These are phyloP conservation scores for Syngnathus typhle DNA, from an alignment of 2,113 vertebrate species.

Conservation along the genomic window DNA sequence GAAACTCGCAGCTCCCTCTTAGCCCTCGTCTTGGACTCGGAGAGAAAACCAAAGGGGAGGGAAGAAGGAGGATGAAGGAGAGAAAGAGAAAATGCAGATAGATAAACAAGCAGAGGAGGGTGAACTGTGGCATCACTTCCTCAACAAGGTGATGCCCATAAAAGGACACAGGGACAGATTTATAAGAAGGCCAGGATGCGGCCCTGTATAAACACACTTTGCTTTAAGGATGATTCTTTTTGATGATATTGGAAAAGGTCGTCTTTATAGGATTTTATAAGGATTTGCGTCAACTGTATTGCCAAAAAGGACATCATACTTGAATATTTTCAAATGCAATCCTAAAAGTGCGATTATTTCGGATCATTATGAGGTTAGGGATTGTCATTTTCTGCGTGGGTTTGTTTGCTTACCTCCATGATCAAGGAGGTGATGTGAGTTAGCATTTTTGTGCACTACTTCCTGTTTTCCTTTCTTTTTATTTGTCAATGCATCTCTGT, in stretches of 20 bases:
- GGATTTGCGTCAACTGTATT: background rate
- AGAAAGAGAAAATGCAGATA: constrained; percentile 16
- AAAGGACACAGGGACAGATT: constrained; percentile 4
- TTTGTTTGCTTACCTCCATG: background rate
- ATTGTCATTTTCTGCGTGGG: background rate
- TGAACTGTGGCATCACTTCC: constrained; percentile 29
- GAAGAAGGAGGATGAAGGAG: background rate
- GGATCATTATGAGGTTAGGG: background rate
- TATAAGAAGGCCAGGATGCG: background rate
- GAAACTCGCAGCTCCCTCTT: constrained; percentile 36
- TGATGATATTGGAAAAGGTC: background rate
- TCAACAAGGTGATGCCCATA: constrained; percentile 29
- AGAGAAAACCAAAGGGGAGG: constrained; percentile 18
- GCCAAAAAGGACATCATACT: background rate
- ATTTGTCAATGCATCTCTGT: background rate
- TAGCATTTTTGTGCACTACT: background rate
- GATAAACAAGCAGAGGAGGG: constrained; percentile 22
- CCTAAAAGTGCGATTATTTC: too few relatives aligned
- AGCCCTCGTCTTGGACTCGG: constrained; percentile 30
- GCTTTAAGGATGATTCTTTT: background rate
- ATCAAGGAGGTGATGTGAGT: background rate
- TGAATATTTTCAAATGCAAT: background rate
- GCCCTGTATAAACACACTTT: background rate
- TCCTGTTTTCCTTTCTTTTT: background rate
- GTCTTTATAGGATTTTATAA: background rate